Evolutionary conservation across 2,888 invertebrate genomes (phyloP).

Genomic region (Anorthoa munda): DNA sequence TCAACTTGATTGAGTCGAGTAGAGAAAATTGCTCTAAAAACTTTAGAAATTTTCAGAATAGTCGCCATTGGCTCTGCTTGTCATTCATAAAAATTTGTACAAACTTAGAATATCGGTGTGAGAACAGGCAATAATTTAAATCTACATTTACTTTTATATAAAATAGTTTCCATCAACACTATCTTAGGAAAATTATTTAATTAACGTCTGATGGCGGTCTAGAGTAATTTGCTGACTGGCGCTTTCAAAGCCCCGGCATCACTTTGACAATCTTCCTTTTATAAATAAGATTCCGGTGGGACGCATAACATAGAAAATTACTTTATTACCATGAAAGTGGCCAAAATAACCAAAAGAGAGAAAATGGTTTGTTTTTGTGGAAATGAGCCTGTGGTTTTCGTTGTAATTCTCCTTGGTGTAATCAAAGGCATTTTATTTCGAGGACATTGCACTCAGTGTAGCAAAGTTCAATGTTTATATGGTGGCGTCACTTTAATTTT

Average conservation of each 20-base stretch:
- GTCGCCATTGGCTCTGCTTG: too few relatives aligned
- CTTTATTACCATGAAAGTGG: constrained; percentile 54
- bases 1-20: too few relatives aligned
- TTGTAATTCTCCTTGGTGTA: neutral
- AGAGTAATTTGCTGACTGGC: constrained; percentile 66
- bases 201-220: constrained; percentile 61
- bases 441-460: too few relatives aligned
- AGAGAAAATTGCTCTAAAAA: too few relatives aligned
- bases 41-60: too few relatives aligned
- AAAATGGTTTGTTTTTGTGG: neutral
- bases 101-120: too few relatives aligned
- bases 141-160: neutral
- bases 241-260: constrained; percentile 67
- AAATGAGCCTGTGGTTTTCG: constrained; percentile 18
- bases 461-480: too few relatives aligned
- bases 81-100: too few relatives aligned
- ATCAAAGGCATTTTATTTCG: neutral
- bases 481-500: too few relatives aligned
- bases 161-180: constrained; percentile 18
- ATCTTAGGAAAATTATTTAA: constrained; percentile 47
- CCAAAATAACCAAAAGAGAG: constrained; percentile 24
- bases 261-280: constrained; percentile 74
- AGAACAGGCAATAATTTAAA: neutral
- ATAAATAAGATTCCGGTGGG: constrained; percentile 61
- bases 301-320: constrained; percentile 68